Conservation (phyloP, 1,140 invertebrate species). For the Drosophila navojoa region DNA sequence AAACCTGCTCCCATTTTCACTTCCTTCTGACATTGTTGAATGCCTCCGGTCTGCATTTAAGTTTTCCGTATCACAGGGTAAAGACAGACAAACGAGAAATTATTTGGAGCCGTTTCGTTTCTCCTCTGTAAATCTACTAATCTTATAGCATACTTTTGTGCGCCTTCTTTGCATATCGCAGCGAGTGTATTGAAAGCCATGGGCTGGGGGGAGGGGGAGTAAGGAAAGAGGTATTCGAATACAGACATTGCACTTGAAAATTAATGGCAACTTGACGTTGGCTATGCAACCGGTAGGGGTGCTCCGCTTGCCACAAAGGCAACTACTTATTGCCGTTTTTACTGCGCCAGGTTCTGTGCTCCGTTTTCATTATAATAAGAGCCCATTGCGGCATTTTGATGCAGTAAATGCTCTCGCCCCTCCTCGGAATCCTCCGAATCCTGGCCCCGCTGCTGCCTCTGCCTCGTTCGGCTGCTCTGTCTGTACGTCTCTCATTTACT, state of each 20-base stretch:
- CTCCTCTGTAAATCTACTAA: not conserved
- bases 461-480: not conserved
- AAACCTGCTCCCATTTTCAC: not conserved
- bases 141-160: not conserved
- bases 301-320: slow-evolving; percentile 14
- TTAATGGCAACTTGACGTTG: slow-evolving; percentile 42
- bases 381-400: slow-evolving; percentile 75
- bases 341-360: slow-evolving; percentile 46
- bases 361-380: slow-evolving; percentile 77
- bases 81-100: not conserved
- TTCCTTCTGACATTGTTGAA: not conserved
- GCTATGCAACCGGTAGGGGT: slow-evolving; percentile 59
- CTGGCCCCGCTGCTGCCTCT: not conserved
- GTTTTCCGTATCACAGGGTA: no score
- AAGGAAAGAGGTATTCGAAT: not conserved
- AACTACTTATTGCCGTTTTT: slow-evolving; percentile 32
- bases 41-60: not conserved
- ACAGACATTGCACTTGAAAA: slow-evolving; percentile 62
- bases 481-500: slow-evolving; percentile 42
- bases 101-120: not conserved
- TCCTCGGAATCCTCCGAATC: not conserved
- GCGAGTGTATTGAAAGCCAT: not conserved
- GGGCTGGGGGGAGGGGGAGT: not conserved
- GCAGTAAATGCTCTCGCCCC: slow-evolving; percentile 45
- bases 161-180: slow-evolving; percentile 4